Conservation (phyloP, 2,888 invertebrate genomes). For the Petrophora chlorosata region DNA sequence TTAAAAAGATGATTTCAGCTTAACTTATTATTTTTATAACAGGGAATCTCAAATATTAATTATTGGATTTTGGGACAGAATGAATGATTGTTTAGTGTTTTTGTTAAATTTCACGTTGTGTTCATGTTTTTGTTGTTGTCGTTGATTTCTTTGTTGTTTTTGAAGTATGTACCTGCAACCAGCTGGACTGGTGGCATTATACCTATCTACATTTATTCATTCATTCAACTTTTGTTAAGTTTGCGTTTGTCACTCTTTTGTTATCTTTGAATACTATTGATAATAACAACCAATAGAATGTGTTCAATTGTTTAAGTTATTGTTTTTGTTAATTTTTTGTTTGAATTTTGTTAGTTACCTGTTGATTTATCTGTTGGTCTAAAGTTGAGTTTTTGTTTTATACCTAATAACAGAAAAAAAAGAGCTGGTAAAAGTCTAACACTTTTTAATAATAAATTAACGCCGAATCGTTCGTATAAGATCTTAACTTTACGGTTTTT, state of each 20-base stretch:
- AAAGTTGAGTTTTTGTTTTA: conserved; percentile 52
- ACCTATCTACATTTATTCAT: conserved; percentile 19
- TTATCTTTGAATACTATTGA: conserved; percentile 6
- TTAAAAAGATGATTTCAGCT: no score
- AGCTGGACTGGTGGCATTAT: conserved; percentile 34
- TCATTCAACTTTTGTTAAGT: conserved; percentile 26
- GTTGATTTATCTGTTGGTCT: conserved; percentile 41
- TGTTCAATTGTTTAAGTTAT: conserved; percentile 1
- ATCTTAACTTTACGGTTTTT: no score
- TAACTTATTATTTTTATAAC: no score
- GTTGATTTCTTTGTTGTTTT: conserved; percentile 32
- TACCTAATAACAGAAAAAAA: no score
- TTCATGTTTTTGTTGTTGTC: conserved; percentile 36
- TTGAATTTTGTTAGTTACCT: conserved; percentile 1
- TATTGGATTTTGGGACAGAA: no score
- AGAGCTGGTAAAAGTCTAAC: no score
- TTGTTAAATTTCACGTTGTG: conserved; percentile 35
- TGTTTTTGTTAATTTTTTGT: conserved; percentile 20
- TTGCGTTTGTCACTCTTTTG: conserved; percentile 34
- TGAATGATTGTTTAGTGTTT: conserved; percentile 24
- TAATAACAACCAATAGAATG: neutral
- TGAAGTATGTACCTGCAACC: conserved; percentile 12
- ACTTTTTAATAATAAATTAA: no score
- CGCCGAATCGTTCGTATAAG: no score
- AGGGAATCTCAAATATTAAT: no score